Evolutionary conservation across 1,140 invertebrate genomes (phyloP).

Genomic region (Dryas iulia): DNA sequence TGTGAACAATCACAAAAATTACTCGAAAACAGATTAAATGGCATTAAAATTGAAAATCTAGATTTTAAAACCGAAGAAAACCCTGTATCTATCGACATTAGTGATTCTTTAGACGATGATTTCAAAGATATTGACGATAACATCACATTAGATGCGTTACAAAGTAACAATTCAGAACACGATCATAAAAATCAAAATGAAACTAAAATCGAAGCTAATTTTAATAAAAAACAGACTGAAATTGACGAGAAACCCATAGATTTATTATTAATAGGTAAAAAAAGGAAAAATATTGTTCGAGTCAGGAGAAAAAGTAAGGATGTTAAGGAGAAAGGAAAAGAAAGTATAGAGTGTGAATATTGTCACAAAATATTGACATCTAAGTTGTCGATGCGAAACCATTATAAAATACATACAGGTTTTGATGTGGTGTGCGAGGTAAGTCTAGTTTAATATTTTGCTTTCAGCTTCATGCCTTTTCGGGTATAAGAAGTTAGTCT

Average conservation of each 20-base stretch:
- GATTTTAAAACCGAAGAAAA: constrained; percentile 35
- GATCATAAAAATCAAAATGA: constrained; percentile 1
- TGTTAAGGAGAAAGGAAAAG: constrained; percentile 38
- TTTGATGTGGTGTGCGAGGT: constrained; percentile 73
- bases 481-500: too few relatives aligned
- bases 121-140: constrained; percentile 54
- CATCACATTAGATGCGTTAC: constrained; percentile 48
- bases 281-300: constrained; percentile 11
- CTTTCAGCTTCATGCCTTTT: too few relatives aligned
- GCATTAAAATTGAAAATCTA: constrained; percentile 42
- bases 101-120: constrained; percentile 43
- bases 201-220: constrained; percentile 13
- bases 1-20: constrained; percentile 53
- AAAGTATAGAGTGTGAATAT: constrained; percentile 65
- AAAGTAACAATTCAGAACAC: constrained; percentile 28
- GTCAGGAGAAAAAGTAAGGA: constrained; percentile 29
- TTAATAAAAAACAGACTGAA: constrained; percentile 17
- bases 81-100: constrained; percentile 43
- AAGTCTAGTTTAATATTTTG: constrained; percentile 10
- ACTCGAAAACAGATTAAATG: constrained; percentile 37
- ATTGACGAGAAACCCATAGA: constrained; percentile 35
- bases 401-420: constrained; percentile 72
- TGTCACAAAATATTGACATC: constrained; percentile 68
- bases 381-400: constrained; percentile 59
- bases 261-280: constrained; percentile 22